Evolutionary conservation across 2,113 vertebrate species (phyloP).

Genomic region (Leucosticte australis): DNA sequence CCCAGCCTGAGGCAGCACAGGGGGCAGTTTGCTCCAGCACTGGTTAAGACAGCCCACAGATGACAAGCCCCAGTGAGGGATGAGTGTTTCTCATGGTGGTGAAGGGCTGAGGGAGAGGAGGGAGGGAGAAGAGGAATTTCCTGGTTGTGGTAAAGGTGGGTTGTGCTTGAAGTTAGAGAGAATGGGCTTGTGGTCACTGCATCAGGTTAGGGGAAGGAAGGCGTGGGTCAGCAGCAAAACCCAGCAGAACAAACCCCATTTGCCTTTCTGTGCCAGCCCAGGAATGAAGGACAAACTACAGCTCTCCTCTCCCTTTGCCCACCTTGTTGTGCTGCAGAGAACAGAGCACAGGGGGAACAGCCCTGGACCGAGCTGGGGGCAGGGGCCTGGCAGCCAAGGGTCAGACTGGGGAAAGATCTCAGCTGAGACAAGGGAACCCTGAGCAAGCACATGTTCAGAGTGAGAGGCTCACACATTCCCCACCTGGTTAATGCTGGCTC

Average conservation of each 20-base stretch:
- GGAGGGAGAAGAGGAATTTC: background rate
- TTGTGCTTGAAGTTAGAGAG: background rate
- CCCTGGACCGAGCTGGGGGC: background rate
- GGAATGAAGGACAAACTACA: background rate
- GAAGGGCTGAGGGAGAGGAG: background rate
- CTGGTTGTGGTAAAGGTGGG: background rate
- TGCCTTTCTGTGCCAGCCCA: background rate
- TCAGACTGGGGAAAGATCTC: background rate
- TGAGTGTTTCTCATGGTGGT: background rate
- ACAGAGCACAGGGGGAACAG: background rate
- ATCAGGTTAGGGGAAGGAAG: background rate
- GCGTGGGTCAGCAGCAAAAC: background rate
- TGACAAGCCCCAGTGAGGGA: background rate
- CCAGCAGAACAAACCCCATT: background rate
- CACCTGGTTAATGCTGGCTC: conserved; percentile 33
- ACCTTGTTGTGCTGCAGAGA: background rate
- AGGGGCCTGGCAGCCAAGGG: background rate
- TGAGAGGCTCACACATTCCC: background rate
- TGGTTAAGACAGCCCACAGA: background rate
- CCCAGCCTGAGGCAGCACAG: background rate
- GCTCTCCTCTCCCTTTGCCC: background rate
- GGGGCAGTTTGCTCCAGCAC: background rate
- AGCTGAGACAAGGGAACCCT: background rate
- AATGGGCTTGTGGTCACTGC: background rate
- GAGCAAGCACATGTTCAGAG: background rate